Evolutionary conservation across 2,797 vertebrate genomes (phyloP).

Genomic region (Calcarius lapponicus): DNA sequence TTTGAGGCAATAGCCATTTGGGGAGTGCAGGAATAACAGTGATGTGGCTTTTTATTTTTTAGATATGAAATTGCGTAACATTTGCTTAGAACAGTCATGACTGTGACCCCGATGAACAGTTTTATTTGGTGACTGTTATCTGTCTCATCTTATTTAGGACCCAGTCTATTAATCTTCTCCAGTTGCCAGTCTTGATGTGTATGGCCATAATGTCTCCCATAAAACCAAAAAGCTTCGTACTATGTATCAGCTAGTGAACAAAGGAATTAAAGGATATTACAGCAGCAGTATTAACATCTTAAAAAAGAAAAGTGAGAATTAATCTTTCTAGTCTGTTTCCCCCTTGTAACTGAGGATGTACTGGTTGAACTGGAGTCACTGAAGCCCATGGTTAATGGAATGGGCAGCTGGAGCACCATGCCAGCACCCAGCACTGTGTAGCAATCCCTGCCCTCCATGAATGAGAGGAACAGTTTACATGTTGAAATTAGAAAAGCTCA

Average conservation of each 20-base stretch:
- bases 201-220: neutral
- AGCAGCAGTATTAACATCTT: neutral
- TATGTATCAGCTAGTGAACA: neutral
- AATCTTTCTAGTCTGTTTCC: neutral
- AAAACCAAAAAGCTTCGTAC: neutral
- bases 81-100: neutral
- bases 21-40: neutral
- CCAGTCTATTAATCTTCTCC: neutral
- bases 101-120: neutral
- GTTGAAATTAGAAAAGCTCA: neutral
- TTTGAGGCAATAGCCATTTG: neutral
- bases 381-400: neutral
- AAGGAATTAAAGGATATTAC: neutral
- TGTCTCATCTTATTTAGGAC: neutral
- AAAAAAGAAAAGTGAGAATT: neutral
- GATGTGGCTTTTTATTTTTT: neutral
- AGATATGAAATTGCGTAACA: neutral
- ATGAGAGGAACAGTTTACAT: neutral
- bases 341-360: neutral
- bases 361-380: neutral
- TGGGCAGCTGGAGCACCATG: neutral
- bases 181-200: neutral
- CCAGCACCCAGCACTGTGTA: neutral
- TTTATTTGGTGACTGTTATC: neutral
- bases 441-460: neutral